Evolutionary conservation across 2,113 vertebrate species (phyloP).

Genomic region (Mesocricetus auratus): DNA sequence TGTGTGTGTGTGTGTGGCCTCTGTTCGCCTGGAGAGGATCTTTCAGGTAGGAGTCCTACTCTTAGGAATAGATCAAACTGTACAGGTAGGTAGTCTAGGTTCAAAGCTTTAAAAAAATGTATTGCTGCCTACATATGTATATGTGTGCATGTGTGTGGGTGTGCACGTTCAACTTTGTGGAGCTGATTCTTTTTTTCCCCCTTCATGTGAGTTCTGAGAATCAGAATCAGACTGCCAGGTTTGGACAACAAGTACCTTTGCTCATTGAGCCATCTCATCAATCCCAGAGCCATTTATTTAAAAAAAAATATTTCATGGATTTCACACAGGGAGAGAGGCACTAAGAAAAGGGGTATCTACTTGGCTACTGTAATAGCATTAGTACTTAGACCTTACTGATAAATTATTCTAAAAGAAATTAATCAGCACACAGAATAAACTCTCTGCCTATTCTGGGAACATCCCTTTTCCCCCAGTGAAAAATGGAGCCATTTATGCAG

Average conservation of each 20-base stretch:
- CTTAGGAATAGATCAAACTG: neutral
- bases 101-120: neutral
- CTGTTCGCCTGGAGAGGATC: neutral
- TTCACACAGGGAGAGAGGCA: neutral
- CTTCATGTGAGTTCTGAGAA: neutral
- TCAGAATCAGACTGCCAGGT: neutral
- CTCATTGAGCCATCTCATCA: neutral
- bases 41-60: neutral
- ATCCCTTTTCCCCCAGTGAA: neutral
- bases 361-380: neutral
- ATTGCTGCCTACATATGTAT: neutral
- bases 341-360: neutral
- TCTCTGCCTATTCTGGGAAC: neutral
- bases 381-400: neutral
- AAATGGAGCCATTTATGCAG: neutral
- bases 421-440: slow-evolving; percentile 16
- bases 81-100: neutral
- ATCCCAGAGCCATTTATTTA: neutral
- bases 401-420: neutral
- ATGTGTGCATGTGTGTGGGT: neutral
- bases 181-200: neutral
- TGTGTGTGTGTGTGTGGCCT: fast-evolving
- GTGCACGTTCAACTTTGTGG: neutral
- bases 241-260: neutral
- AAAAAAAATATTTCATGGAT: neutral